These are phyloP conservation scores for Physella acuta DNA, from an alignment of 1,140 invertebrate genomes.

Conservation along the genomic window DNA sequence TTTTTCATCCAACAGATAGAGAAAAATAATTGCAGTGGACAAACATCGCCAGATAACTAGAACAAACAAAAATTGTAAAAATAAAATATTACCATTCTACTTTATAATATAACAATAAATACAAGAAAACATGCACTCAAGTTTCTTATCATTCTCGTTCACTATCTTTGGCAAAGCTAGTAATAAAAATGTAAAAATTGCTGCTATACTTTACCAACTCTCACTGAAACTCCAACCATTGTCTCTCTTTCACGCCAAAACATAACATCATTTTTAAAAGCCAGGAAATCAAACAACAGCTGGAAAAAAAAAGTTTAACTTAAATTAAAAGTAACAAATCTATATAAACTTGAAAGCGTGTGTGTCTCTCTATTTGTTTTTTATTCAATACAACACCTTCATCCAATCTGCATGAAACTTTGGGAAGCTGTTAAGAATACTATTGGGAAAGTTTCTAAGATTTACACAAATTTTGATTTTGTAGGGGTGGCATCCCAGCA, in stretches of 20 bases:
- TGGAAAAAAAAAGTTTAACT: conserved; percentile 62
- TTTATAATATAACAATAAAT: no score
- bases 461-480: no score
- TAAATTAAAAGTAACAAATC: background rate
- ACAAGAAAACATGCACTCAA: no score
- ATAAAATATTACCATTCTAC: no score
- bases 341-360: no score
- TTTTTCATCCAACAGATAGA: conserved; percentile 90
- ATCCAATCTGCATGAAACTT: no score
- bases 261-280: conserved; percentile 95
- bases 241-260: conserved; percentile 87
- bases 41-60: conserved; percentile 87
- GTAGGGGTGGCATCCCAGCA: no score
- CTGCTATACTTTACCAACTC: conserved; percentile 63
- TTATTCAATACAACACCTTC: no score
- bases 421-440: no score
- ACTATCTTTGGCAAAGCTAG: background rate
- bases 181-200: background rate
- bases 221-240: conserved; percentile 84
- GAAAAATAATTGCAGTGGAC: conserved; percentile 88
- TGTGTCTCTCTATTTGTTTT: no score
- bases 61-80: conserved; percentile 26
- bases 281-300: conserved; percentile 93
- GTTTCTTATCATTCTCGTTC: no score
- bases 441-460: no score